Evolutionary conservation across 2,888 invertebrate genomes (phyloP), one percentile per base, ranked within the genome.

Genomic region (Sarcophaga subvicina): DNA sequence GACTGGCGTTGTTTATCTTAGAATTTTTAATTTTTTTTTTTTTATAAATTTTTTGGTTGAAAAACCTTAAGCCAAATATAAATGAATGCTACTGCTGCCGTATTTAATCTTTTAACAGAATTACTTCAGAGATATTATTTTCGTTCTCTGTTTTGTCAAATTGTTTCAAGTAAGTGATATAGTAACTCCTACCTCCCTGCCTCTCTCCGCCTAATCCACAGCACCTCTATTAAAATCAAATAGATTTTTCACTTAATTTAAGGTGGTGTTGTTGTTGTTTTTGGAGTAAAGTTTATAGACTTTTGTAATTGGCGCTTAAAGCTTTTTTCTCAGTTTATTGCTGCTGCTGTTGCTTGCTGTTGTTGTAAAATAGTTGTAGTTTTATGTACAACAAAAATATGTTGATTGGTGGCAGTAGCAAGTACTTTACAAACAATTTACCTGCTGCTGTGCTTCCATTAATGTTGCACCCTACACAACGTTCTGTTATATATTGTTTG

Each of bases 221-320:
- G 47, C 12, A 37, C 37, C 54, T 25, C 60, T 63, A 45, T 20
- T 11, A 69, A 20, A 27, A 62, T 73, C 49, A 76, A 83, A 71
- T 66, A n/a, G 47, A n/a, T 80, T 78, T 77, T 76, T 12, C 62
- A 45, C 27, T 64, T 12, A 49, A 62, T 12, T 79, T 71, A 79
- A 79, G 70, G 54, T 81, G 85, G 72, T 75, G 37, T 37, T 37
- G 37, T 37, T 37, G 37, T 37, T 37, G 37, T 37, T 54, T 54
- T 54, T 54, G 0, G 1, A 64, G 54, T 80, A 49, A 37, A 37
- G 37, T 37, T 75, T 87, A 80, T 80, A 81, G 79, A 76, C 76
- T 86, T 82, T 79, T 90, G 89, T 91, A 91, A 91, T 90, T 91
- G 91, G 90, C 91, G 91, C 91, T 91, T 89, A 83, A 17, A 83